These are phyloP conservation scores for Nomada goodeniana DNA, from an alignment of 2,888 invertebrate genomes.

Conservation along the genomic window DNA sequence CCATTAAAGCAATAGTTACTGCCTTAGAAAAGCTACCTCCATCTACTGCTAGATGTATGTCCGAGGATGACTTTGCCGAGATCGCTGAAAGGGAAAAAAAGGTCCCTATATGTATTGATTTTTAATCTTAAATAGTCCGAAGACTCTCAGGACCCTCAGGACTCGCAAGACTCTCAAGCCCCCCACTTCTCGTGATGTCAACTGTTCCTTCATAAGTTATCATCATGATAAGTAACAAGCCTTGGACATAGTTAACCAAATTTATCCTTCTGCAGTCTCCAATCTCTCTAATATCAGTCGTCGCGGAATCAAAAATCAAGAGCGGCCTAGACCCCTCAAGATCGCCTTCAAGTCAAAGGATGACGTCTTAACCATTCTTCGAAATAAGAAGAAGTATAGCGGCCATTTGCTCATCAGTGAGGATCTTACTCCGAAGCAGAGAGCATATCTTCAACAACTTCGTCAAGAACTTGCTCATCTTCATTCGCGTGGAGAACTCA, in stretches of 20 bases:
- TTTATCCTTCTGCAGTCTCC: conserved; percentile 1
- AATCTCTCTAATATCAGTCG: not conserved
- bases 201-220: no score
- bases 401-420: not conserved
- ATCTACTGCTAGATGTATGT: no score
- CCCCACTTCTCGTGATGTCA: no score
- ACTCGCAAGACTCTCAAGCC: no score
- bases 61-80: no score
- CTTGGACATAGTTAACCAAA: not conserved
- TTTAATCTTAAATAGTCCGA: no score
- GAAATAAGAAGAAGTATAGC: conserved; percentile 5
- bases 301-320: not conserved
- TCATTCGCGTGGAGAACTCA: not conserved
- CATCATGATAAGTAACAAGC: no score
- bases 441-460: conserved; percentile 1
- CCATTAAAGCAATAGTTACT: no score
- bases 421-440: conserved; percentile 1
- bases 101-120: no score
- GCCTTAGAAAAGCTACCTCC: no score
- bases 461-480: conserved; percentile 10
- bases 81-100: no score
- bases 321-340: conserved; percentile 1
- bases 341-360: not conserved
- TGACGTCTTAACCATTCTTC: not conserved
- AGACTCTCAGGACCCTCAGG: no score